Evolutionary conservation across 2,797 vertebrate species (phyloP), one percentile per base, ranked within the genome.

Genomic region (Sebastes matsubarae): DNA sequence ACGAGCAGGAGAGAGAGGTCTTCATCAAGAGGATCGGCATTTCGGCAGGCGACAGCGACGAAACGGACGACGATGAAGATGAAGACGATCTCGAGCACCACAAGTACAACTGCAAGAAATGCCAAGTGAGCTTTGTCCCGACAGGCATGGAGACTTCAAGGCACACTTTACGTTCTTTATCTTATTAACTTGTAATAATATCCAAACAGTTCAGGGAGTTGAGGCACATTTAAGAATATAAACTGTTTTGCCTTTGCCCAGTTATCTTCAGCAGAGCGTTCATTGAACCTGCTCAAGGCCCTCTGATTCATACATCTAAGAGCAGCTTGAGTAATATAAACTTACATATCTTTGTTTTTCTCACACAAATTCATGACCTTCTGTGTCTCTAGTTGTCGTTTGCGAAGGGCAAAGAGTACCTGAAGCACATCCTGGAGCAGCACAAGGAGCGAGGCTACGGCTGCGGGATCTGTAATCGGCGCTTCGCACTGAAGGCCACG

Each of bases 101-200:
- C 95, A 99, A 98, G 89, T 99, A 99, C 95, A 98, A 97, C 96
- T 99, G 98, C 95, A 99, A 99, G 93, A 97, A 98, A 93, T 99
- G 99, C 90, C 99, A 99, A 94, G 99, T 99, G 50, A 86, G 90
- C 24, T 29, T 14, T 2, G 1, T 10, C 9, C 61, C 0, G n/a
- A 18, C 20, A 0, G 36, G 27, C 5, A 6, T 3, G 0, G 18
- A 20, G 34, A n/a, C 6, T 1, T 11, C 22, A 24, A 46, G 4
- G 46, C 18, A 24, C 60, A 50, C 52, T 65, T 24, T 2, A 2
- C 1, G 3, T 13, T 18, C 24, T n/a, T 42, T 72, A 57, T 55
- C 55, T 24, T 8, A 25, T 11, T 36, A 16, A 52, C 22, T 29
- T 27, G 4, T 34, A 34, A 50, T 46, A 16, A 61, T 13, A 20